phyloP scores from a whole-genome alignment of 1,140 invertebrate species.

The Sycophaga agraensis region DNA sequence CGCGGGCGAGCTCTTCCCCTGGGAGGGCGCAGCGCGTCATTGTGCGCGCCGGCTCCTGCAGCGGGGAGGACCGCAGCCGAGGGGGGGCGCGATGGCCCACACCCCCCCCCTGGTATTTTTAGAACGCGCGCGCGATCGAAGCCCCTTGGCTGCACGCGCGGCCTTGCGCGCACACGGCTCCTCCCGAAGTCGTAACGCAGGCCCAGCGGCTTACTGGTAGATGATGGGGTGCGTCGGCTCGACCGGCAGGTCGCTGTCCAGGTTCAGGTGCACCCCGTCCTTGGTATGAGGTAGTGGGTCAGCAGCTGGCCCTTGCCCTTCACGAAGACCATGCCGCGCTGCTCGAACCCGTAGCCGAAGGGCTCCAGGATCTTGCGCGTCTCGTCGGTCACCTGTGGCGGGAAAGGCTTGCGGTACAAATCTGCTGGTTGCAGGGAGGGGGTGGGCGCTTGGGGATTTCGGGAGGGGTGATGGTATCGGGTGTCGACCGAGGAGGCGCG shows the following conservation, averaged over 20 bases:
- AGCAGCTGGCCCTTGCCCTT: conserved; percentile 95
- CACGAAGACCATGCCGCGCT: conserved; percentile 86
- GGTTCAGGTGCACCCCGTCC: conserved; percentile 49
- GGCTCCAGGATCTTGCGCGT: conserved; percentile 82
- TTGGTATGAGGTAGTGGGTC: conserved; percentile 81
- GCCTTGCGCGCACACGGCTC: too few species aligned
- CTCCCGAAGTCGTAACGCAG: too few species aligned
- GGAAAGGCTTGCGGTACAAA: too few species aligned
- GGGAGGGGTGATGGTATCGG: too few species aligned
- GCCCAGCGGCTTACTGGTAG: conserved; percentile 49
- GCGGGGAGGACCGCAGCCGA: too few species aligned
- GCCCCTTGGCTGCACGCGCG: neutral
- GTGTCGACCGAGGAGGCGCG: too few species aligned
- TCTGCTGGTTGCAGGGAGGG: too few species aligned
- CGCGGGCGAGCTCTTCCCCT: too few species aligned
- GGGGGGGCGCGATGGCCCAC: too few species aligned
- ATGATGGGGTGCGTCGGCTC: conserved; percentile 54
- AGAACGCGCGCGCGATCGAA: conserved; percentile 11
- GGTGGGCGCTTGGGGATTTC: too few species aligned
- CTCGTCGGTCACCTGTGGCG: conserved; percentile 86
- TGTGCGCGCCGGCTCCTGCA: too few species aligned
- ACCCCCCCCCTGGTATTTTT: conserved; percentile 20
- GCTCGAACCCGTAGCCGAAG: conserved; percentile 89
- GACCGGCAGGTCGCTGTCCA: conserved; percentile 53
- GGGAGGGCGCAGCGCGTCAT: too few species aligned